phyloP scores from a whole-genome alignment of 2,888 invertebrate species.

The Enchytraeus crypticus region DNA sequence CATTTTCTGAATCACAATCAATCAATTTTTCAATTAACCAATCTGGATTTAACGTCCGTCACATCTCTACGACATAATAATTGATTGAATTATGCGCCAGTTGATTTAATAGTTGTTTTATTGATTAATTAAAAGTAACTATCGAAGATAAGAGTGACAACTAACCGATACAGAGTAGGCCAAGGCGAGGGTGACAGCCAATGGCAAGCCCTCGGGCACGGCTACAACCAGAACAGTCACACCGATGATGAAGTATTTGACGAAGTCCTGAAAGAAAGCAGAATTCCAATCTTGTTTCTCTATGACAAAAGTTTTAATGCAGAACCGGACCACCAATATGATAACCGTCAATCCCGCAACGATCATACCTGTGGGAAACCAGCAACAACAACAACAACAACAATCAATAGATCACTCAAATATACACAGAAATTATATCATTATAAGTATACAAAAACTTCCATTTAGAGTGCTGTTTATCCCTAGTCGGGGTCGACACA shows the following conservation, averaged over 20 bases:
- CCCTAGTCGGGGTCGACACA: too few relatives aligned
- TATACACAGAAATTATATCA: background rate
- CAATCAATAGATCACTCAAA: background rate
- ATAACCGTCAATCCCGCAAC: conserved; percentile 94
- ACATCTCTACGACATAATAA: too few relatives aligned
- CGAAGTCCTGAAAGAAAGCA: conserved; percentile 70
- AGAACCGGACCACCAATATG: conserved; percentile 89
- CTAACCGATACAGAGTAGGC: conserved; percentile 97
- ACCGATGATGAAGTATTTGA: conserved; percentile 97
- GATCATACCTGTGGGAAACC: conserved; percentile 60
- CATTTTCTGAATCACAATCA: too few relatives aligned
- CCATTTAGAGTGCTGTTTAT: too few relatives aligned
- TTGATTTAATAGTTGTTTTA: too few relatives aligned
- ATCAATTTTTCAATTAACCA: too few relatives aligned
- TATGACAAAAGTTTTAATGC: conserved; percentile 77
- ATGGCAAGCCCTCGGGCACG: too few relatives aligned
- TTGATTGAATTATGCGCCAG: too few relatives aligned
- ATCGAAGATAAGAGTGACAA: too few relatives aligned
- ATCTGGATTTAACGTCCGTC: too few relatives aligned
- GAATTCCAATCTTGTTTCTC: conserved; percentile 55
- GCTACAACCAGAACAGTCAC: conserved; percentile 98
- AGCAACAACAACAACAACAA: background rate
- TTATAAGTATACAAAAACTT: too few relatives aligned
- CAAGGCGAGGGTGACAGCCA: conserved; percentile 93
- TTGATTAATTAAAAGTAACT: too few relatives aligned